phyloP scores from a whole-genome alignment of 2,797 vertebrate genomes.

The Leucoraja ocellata region DNA sequence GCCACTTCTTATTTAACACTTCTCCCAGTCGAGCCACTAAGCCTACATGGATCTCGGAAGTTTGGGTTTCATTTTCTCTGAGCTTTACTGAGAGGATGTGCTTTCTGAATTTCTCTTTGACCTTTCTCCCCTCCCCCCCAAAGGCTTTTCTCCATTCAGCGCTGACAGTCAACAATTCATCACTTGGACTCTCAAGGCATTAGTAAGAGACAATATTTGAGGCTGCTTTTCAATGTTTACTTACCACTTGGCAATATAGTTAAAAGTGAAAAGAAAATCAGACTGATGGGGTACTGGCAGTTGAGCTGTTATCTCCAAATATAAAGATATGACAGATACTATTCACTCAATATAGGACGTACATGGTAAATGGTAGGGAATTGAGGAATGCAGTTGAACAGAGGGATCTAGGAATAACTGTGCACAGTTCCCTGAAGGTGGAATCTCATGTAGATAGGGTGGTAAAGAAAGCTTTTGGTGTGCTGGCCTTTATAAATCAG shows the following conservation, averaged over 20 bases:
- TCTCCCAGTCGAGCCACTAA: background rate
- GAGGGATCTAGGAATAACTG: too few species aligned
- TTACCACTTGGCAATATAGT: background rate
- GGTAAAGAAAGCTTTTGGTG: too few species aligned
- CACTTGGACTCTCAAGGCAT: background rate
- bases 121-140: background rate
- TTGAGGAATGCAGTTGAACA: too few species aligned
- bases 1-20: too few species aligned
- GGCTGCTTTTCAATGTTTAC: background rate
- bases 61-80: background rate
- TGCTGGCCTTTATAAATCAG: too few species aligned
- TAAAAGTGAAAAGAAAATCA: background rate
- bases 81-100: background rate
- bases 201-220: background rate
- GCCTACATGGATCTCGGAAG: background rate
- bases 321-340: too few species aligned
- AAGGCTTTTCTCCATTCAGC: background rate
- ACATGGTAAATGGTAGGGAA: too few species aligned
- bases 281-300: background rate
- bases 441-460: too few species aligned
- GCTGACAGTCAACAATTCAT: slow-evolving; percentile 2
- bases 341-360: too few species aligned
- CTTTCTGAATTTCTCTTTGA: background rate
- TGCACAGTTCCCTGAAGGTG: too few species aligned
- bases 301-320: too few species aligned